Evolutionary conservation across 2,888 invertebrate genomes (phyloP).

Genomic region (Globia sparganii): DNA sequence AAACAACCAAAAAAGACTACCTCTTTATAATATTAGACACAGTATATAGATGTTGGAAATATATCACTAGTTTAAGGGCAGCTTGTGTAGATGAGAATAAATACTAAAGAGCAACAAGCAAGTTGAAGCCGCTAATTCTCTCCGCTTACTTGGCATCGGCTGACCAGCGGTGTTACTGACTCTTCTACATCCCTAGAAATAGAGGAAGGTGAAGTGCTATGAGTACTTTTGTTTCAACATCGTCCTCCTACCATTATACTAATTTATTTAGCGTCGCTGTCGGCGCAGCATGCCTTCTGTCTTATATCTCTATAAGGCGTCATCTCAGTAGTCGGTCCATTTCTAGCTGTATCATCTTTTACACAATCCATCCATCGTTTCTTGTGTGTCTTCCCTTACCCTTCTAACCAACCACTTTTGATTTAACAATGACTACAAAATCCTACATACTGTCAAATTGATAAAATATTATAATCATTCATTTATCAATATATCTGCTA

Average conservation of each 20-base stretch:
- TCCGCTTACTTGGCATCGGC: not conserved
- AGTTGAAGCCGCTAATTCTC: not conserved
- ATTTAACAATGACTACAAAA: not conserved
- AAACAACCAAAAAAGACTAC: no score
- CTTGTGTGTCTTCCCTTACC: not conserved
- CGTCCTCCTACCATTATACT: not conserved
- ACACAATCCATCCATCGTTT: not conserved
- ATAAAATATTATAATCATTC: not conserved
- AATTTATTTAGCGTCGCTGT: not conserved
- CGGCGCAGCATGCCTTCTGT: not conserved
- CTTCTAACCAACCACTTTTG: not conserved
- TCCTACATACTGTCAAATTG: constrained; percentile 1
- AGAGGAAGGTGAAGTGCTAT: not conserved
- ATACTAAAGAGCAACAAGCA: not conserved
- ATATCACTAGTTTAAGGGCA: not conserved
- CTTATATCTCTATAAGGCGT: not conserved
- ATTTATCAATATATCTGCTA: constrained; percentile 45
- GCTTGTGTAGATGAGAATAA: not conserved
- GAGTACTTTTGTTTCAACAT: not conserved
- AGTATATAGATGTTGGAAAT: not conserved
- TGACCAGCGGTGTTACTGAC: not conserved
- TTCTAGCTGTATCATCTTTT: not conserved
- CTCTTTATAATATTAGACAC: no score
- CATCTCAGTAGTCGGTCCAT: not conserved
- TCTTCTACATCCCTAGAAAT: not conserved